Percentiles rank a stretch among this genome's conserved stretches.
These are phyloP conservation scores for Gymnorhina tibicen DNA, from an alignment of 2,113 vertebrate genomes.

Conservation along the genomic window DNA sequence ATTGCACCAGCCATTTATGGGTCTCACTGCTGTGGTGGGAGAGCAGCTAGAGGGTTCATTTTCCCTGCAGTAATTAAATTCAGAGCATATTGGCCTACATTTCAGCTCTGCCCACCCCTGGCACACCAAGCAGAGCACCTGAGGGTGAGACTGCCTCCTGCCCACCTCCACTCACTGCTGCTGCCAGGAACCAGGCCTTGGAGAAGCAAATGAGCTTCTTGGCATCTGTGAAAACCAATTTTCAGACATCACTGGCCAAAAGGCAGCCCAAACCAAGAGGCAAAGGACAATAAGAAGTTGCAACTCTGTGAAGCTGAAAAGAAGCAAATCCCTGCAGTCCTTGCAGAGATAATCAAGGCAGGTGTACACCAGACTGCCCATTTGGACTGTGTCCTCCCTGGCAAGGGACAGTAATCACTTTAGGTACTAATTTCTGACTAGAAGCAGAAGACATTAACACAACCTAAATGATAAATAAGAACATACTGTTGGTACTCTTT, in stretches of 20 bases:
- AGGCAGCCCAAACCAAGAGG: background rate
- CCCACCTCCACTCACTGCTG: background rate
- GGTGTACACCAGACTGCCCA: background rate
- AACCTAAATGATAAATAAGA: background rate
- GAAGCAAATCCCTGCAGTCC: background rate
- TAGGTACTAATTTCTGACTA: background rate
- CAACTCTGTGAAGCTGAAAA: background rate
- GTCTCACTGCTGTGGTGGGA: background rate
- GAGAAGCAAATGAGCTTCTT: background rate
- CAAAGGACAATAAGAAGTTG: rapidly evolving
- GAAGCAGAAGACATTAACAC: background rate
- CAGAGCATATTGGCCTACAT: rapidly evolving
- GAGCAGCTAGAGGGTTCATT: background rate
- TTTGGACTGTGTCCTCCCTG: background rate
- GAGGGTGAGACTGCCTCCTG: background rate
- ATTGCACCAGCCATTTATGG: background rate
- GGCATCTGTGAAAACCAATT: background rate
- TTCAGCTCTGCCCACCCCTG: background rate
- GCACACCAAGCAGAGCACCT: background rate
- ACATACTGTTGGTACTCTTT: background rate
- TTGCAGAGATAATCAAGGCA: background rate
- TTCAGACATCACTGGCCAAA: background rate
- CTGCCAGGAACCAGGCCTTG: rapidly evolving
- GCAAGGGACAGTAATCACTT: background rate
- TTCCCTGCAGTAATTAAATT: background rate